phyloP scores from a whole-genome alignment of 2,888 invertebrate genomes.

The Lacanobia oleracea region DNA sequence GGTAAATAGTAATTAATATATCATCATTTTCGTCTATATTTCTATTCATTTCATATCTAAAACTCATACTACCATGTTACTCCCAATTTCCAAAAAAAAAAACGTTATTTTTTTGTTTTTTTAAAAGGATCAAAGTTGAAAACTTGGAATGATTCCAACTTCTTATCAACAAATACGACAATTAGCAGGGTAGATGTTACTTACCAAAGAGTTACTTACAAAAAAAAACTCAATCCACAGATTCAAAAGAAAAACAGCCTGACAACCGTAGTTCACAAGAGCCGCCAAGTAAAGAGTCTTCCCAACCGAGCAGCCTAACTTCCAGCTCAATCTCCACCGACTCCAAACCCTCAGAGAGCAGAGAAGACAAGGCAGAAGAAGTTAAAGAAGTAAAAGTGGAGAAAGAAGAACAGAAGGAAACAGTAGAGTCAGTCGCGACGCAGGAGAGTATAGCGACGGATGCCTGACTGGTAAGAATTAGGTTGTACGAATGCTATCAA shows the following conservation, averaged over 20 bases:
- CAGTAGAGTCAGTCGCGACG: conserved; percentile 48
- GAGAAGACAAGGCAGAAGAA: conserved; percentile 73
- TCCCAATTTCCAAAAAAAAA: too few species aligned
- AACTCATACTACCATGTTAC: too few species aligned
- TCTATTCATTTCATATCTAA: too few species aligned
- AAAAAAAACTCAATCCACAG: conserved; percentile 59
- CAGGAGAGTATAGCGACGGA: conserved; percentile 77
- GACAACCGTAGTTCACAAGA: conserved; percentile 83
- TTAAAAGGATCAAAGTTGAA: too few species aligned
- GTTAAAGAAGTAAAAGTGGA: conserved; percentile 71
- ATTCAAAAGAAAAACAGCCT: conserved; percentile 82
- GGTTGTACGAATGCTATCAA: conserved; percentile 75
- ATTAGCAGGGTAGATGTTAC: too few species aligned
- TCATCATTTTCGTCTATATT: too few species aligned
- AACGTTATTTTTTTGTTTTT: too few species aligned
- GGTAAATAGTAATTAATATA: too few species aligned
- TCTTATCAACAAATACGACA: too few species aligned
- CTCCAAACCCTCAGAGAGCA: conserved; percentile 81
- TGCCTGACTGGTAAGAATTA: conserved; percentile 83
- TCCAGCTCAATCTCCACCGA: conserved; percentile 86
- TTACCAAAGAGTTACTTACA: too few species aligned
- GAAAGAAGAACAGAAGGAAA: conserved; percentile 66
- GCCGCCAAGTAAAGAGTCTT: conserved; percentile 83
- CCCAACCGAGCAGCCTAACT: conserved; percentile 85
- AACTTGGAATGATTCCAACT: too few species aligned